Base-by-base conservation (phyloP, 2,113 vertebrate genomes). In the Notothenia coriiceps region DNA sequence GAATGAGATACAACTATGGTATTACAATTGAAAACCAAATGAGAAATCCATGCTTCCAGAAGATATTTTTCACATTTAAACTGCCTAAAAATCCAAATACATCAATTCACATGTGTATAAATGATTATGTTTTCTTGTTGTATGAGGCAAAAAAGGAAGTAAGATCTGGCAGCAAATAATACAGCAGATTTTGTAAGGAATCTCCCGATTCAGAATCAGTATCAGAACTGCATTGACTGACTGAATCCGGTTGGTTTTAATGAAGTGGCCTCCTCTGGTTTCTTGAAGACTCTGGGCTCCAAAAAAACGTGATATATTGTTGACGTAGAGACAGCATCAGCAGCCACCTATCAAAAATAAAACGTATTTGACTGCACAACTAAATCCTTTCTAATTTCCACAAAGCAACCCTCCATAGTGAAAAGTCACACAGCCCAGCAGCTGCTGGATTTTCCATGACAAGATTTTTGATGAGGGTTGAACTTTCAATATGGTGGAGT, bases 361-460 rank as follows among this genome's bases (percentile, higher is more conserved):
- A 69, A 50, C 5, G 2, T 67, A 5, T 73, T 14, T 60, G 68
- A 66, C 13, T 15, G 14, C 6, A 79, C 49, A 70, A 60, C 56
- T 77, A 61, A 68, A n/a, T 64, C 12, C 10, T 55, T 40, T 46
- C 3, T 10, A 7, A 51, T 29, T 63, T 71, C 25, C 20, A 54
- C 46, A 17, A 14, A 13, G 51, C 29, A 78, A 22, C 68, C 44
- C 61, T 71, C 22, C 56, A 20, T 33, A 50, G 75, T 56, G 63
- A 80, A 14, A 73, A 66, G 25, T 70, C 79, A 63, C 70, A 46
- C 57, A 70, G 57, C 8, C 50, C 18, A 51, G 78, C 59, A 68
- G 63, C 64, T 70, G 74, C 69, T 81, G 29, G 43, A 79, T 60
- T 74, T 75, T 86, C 74, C 77, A 77, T 59, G 47, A 69, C 49